Evolutionary conservation across 2,113 vertebrate genomes (phyloP), one percentile per base, ranked within the genome.

Genomic region (Gambusia affinis): DNA sequence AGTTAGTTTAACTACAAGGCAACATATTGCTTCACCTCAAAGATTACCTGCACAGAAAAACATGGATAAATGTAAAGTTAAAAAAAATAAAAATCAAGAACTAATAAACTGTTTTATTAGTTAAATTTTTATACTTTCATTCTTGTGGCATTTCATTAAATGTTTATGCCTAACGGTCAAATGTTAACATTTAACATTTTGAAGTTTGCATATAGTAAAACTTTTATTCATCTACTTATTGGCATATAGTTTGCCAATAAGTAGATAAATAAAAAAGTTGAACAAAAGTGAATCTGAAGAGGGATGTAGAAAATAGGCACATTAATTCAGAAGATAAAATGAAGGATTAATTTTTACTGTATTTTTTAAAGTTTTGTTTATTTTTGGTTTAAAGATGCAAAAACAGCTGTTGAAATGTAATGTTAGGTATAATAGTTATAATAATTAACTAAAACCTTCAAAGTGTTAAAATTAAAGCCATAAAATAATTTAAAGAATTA

Each of bases 1-100:
- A n/a, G n/a, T n/a, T 27, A 92, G 90, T 94, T 95, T 91, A 94
- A 90, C 91, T 81, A 44, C 72, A 74, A 64, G 81, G 81, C 72
- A 69, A 78, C 44, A 83, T 91, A 91, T 94, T 93, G 92, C 88
- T 78, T 84, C 90, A 93, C 85, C 74, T 88, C 85, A 51, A 74
- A 93, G 79, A 91, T 90, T 92, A 91, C 63, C 78, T 70, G 67
- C 60, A 63, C 78, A 79, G 75, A 76, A 67, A 83, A 78, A 68
- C 57, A 89, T 72, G 77, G 80, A 88, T 37, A 72, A 69, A 79
- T 11, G 73, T 29, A 57, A 51, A 28, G 80, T 75, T 86, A 73
- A 77, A 83, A 77, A 83, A 89, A 90, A 88, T 81, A 87, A 44
- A 22, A 7, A 24, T 81, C 35, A 47, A 30, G 30, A 51, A 27